phyloP scores from a whole-genome alignment of 2,888 invertebrate species.

The Melikaiella ostensackeni region DNA sequence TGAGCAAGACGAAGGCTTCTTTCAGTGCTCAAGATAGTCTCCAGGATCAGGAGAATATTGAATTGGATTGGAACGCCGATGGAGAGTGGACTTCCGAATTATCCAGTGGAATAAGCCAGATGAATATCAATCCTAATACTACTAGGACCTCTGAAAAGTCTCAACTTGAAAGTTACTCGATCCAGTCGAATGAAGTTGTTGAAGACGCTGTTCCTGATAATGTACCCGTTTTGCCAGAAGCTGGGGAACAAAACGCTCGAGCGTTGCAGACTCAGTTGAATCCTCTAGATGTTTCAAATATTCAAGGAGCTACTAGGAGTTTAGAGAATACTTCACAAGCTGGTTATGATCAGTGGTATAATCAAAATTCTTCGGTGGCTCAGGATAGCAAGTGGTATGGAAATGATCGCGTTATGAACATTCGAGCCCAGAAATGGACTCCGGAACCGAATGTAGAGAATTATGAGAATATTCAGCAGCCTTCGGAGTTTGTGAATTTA shows the following conservation, averaged over 20 bases:
- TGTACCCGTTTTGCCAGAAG: slow-evolving; percentile 45
- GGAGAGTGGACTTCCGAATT: slow-evolving; percentile 62
- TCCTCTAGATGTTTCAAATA: slow-evolving; percentile 6
- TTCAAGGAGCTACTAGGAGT: slow-evolving; percentile 39
- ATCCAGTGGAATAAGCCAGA: slow-evolving; percentile 63
- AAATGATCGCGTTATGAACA: slow-evolving; percentile 57
- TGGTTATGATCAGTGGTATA: slow-evolving; percentile 75
- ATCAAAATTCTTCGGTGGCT: slow-evolving; percentile 61
- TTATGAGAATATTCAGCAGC: slow-evolving; percentile 72
- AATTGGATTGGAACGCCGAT: slow-evolving; percentile 62
- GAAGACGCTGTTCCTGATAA: slow-evolving; percentile 46
- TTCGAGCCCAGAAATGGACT: slow-evolving; percentile 59
- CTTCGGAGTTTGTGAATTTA: slow-evolving; percentile 70
- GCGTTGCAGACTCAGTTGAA: slow-evolving; percentile 17
- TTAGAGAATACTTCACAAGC: slow-evolving; percentile 55
- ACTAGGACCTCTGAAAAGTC: neutral
- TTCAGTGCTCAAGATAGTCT: slow-evolving; percentile 52
- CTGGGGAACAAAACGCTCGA: slow-evolving; percentile 30
- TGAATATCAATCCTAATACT: slow-evolving; percentile 57
- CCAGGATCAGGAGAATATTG: slow-evolving; percentile 55
- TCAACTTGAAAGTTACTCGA: neutral
- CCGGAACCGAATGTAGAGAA: slow-evolving; percentile 70
- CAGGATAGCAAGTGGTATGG: slow-evolving; percentile 64
- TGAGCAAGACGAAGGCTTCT: slow-evolving; percentile 44
- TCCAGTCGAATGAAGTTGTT: slow-evolving; percentile 13